These are phyloP conservation scores for Heterochromis multidens DNA, from an alignment of 2,113 vertebrate genomes.

Conservation along the genomic window DNA sequence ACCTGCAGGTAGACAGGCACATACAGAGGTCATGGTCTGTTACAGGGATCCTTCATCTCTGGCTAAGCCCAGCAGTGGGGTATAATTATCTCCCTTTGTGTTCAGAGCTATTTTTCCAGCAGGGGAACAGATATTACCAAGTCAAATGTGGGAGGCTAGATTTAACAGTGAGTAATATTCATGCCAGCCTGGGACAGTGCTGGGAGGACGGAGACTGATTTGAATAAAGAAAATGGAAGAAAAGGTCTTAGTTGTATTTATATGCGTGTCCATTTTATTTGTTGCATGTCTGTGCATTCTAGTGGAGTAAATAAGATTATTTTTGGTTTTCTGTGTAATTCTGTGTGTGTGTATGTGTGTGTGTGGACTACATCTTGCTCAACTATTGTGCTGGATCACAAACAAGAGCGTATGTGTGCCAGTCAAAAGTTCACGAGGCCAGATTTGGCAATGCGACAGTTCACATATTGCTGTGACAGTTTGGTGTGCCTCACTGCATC, in stretches of 20 bases:
- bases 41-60: conserved; percentile 50
- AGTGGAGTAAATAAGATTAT: not conserved
- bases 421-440: conserved; percentile 10
- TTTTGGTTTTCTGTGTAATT: not conserved
- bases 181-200: conserved; percentile 21
- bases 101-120: conserved; percentile 58
- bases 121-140: conserved; percentile 68
- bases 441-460: conserved; percentile 16
- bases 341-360: not conserved
- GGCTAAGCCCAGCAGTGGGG: conserved; percentile 40
- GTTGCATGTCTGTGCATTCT: not conserved
- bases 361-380: not conserved
- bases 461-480: conserved; percentile 20
- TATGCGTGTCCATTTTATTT: not conserved
- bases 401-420: not conserved
- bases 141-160: conserved; percentile 65
- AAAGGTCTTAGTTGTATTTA: conserved; percentile 4
- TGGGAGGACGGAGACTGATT: conserved; percentile 44
- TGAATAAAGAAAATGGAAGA: conserved; percentile 28
- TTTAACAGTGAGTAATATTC: conserved; percentile 62
- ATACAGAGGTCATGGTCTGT: conserved; percentile 54
- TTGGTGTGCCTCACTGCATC: conserved; percentile 7
- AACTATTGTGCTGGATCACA: not conserved
- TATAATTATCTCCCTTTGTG: conserved; percentile 69
- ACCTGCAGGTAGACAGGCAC: conserved; percentile 39